These are phyloP conservation scores for Mus spretus DNA, from an alignment of 2,797 vertebrate genomes.

Conservation along the genomic window DNA sequence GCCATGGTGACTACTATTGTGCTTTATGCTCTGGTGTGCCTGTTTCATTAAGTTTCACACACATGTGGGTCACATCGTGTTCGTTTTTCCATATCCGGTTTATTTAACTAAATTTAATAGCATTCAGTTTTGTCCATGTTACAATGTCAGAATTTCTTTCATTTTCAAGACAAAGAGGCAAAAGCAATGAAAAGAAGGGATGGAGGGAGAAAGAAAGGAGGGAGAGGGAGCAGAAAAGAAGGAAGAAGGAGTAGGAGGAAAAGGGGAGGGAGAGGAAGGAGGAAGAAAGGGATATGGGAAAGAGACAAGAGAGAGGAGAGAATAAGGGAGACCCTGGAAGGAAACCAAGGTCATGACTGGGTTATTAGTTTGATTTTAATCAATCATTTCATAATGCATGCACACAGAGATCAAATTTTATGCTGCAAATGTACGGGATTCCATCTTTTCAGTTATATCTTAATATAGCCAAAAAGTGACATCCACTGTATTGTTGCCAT, in stretches of 20 bases:
- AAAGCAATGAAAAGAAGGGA: not conserved
- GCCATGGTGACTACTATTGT: not conserved
- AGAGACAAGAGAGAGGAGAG: too few species aligned
- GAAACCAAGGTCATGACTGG: not conserved
- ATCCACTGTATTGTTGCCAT: not conserved
- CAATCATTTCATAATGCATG: not conserved
- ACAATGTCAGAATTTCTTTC: not conserved
- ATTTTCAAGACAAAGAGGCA: not conserved
- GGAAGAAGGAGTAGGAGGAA: not conserved
- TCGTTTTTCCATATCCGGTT: not conserved
- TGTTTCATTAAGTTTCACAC: not conserved
- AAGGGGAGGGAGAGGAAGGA: rapidly evolving
- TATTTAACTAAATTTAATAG: not conserved
- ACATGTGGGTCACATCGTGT: rapidly evolving
- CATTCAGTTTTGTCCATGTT: not conserved
- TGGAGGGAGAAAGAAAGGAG: not conserved
- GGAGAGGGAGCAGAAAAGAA: not conserved
- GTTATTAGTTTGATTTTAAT: not conserved
- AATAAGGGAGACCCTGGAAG: not conserved
- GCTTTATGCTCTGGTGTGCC: not conserved
- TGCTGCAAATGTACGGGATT: not conserved
- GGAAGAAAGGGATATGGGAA: too few species aligned
- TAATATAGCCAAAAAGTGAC: not conserved
- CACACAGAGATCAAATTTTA: not conserved
- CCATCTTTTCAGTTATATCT: not conserved